Evolutionary conservation across 2,113 vertebrate genomes (phyloP).

Genomic region (Scytalopus superciliaris): DNA sequence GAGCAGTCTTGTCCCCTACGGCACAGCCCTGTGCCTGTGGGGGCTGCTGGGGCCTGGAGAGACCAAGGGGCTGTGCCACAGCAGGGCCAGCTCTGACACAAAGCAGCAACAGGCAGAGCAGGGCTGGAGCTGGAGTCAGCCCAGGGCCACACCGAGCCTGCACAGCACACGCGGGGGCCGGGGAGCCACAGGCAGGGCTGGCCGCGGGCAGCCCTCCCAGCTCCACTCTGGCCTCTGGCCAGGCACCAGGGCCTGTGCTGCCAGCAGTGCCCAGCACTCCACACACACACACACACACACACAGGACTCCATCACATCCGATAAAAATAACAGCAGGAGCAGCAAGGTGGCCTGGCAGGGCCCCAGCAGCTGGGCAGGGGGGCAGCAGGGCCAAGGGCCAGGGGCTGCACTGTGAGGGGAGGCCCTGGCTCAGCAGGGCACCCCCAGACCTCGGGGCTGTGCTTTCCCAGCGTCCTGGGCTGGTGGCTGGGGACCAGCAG

Average conservation of each 20-base stretch:
- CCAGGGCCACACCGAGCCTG: background rate
- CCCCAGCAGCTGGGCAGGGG: background rate
- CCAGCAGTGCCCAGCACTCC: background rate
- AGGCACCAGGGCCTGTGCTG: background rate
- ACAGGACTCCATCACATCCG: background rate
- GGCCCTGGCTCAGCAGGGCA: fast-evolving
- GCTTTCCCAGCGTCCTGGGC: background rate
- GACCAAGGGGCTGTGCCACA: background rate
- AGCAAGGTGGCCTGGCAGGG: background rate
- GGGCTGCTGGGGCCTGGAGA: background rate
- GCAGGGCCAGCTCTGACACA: fast-evolving
- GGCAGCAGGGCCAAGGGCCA: fast-evolving
- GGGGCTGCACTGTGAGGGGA: fast-evolving
- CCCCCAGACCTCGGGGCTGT: fast-evolving
- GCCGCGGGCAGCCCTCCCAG: background rate
- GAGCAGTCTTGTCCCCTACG: fast-evolving
- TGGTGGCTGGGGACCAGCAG: background rate
- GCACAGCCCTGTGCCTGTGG: fast-evolving
- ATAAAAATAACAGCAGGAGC: slow-evolving; percentile 17
- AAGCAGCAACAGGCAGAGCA: background rate
- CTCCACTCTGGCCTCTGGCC: background rate
- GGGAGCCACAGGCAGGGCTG: fast-evolving
- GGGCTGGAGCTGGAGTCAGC: background rate
- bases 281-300: too few species aligned
- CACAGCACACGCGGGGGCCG: background rate